Evolutionary conservation across 2,797 vertebrate genomes (phyloP).

Genomic region (Arrhamphus sclerolepis): DNA sequence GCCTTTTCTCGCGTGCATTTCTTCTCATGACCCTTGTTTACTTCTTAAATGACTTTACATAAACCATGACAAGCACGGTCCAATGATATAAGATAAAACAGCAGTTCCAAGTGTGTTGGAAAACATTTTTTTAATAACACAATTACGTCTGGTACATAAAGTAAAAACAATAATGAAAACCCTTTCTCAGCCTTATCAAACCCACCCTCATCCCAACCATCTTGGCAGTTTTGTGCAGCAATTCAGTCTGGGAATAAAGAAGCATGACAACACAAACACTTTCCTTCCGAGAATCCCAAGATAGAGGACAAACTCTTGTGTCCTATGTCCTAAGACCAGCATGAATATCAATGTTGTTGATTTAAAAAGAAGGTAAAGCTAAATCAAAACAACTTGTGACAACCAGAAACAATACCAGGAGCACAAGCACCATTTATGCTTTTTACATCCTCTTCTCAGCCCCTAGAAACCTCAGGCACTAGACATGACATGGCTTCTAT

Average conservation of each 20-base stretch:
- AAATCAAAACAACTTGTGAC: slow-evolving; percentile 51
- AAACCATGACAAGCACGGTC: too few relatives aligned
- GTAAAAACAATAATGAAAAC: slow-evolving; percentile 74
- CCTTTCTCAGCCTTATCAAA: slow-evolving; percentile 74
- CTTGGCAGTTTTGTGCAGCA: slow-evolving; percentile 76
- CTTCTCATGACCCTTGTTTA: too few relatives aligned
- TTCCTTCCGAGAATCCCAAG: slow-evolving; percentile 62
- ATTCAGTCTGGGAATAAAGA: slow-evolving; percentile 75
- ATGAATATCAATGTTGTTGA: slow-evolving; percentile 64
- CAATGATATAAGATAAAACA: slow-evolving; percentile 26
- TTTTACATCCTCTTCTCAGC: slow-evolving; percentile 41
- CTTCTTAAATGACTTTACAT: too few relatives aligned
- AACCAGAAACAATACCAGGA: slow-evolving; percentile 48
- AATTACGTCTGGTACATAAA: slow-evolving; percentile 79
- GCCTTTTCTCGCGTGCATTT: too few relatives aligned
- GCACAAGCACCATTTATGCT: slow-evolving; percentile 54
- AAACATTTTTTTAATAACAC: slow-evolving; percentile 81
- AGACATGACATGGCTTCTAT: slow-evolving; percentile 54
- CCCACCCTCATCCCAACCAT: slow-evolving; percentile 73
- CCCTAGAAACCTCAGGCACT: slow-evolving; percentile 48
- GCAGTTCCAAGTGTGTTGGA: slow-evolving; percentile 56
- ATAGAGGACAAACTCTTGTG: slow-evolving; percentile 52
- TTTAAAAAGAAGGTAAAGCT: slow-evolving; percentile 63
- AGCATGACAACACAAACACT: slow-evolving; percentile 60
- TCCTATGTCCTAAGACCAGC: slow-evolving; percentile 63